A percentile compares a stretch with the other conserved stretches of the same genome.
phyloP scores from a whole-genome alignment of 2,888 invertebrate genomes.

The Alentia gelatinosa region DNA sequence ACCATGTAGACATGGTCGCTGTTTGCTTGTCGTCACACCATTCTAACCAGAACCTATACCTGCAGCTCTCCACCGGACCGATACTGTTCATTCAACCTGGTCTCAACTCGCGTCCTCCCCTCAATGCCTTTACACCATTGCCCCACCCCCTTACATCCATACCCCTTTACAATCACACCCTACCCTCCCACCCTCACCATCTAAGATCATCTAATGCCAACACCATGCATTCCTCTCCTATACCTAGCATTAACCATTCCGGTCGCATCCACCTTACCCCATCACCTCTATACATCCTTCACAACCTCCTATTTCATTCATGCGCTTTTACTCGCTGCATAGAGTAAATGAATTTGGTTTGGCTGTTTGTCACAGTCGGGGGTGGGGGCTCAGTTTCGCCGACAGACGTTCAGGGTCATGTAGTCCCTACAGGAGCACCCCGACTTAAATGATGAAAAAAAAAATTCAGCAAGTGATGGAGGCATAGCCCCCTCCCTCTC shows the following conservation, averaged over 20 bases:
- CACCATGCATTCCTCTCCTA: not conserved
- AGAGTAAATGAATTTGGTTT: conserved; percentile 10
- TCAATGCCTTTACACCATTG: not conserved
- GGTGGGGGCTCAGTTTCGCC: not conserved
- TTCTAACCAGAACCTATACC: not conserved
- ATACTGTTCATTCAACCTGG: not conserved
- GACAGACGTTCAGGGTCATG: not conserved
- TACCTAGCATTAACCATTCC: not conserved
- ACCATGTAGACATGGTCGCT: not conserved
- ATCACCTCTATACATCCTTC: not conserved
- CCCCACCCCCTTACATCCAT: not conserved
- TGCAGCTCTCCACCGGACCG: too few relatives aligned
- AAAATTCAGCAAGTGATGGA: not conserved
- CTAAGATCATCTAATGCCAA: not conserved
- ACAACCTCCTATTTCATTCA: not conserved
- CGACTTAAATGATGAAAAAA: not conserved
- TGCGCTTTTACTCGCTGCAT: not conserved
- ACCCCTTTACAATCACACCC: not conserved
- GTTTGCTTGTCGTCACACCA: not conserved
- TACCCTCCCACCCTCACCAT: not conserved
- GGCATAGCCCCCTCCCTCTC: not conserved
- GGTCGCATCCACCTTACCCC: not conserved
- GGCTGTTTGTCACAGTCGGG: not conserved
- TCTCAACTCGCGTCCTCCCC: not conserved
- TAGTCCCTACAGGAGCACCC: not conserved